Evolutionary conservation across 2,113 vertebrate genomes (phyloP).

Genomic region (Noctilio leporinus): DNA sequence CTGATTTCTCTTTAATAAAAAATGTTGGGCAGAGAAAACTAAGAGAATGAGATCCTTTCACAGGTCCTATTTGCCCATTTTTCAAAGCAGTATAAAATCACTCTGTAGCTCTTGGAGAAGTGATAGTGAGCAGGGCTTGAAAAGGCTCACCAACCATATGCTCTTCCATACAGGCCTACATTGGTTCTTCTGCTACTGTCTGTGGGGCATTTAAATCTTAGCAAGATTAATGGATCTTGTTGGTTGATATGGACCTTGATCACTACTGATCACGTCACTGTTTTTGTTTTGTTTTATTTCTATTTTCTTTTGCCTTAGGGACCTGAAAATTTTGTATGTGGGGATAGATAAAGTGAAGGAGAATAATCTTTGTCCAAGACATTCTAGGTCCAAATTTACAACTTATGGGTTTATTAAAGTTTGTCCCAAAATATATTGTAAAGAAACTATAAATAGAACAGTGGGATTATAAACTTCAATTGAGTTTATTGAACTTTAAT

Average conservation of each 20-base stretch:
- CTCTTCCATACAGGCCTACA: neutral
- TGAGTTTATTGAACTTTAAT: too few relatives aligned
- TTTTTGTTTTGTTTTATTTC: rapidly evolving
- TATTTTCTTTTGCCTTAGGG: neutral
- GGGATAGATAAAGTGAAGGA: neutral
- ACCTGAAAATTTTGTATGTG: neutral
- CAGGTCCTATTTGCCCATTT: neutral
- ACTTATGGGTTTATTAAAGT: neutral
- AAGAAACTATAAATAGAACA: neutral
- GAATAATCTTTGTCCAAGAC: neutral
- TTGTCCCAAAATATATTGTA: neutral
- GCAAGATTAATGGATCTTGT: neutral
- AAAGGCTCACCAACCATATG: neutral
- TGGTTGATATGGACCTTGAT: neutral
- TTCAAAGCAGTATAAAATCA: neutral
- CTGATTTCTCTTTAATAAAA: conserved; percentile 1
- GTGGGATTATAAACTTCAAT: neutral
- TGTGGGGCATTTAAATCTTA: neutral
- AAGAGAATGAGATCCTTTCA: neutral
- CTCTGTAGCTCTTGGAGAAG: neutral
- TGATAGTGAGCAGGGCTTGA: neutral
- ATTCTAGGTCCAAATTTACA: neutral
- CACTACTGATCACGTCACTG: neutral
- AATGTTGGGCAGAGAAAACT: neutral
- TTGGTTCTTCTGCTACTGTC: neutral